Conservation (phyloP, 1,140 invertebrate species). For the Asbolus verrucosus region DNA sequence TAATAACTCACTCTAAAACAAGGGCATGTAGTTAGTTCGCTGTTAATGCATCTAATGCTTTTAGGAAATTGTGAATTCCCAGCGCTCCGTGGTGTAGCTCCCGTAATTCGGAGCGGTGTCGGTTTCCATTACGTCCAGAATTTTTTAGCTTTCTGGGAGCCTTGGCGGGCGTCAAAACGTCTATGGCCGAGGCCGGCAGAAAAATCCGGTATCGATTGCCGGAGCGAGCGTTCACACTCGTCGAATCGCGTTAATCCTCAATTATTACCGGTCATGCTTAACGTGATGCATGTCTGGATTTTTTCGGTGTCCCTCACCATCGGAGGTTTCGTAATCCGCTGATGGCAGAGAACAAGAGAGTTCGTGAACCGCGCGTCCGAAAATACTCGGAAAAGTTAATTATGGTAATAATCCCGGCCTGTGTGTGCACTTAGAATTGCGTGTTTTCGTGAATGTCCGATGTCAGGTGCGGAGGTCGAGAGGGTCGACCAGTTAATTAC, state of each 20-base stretch:
- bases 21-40: too few species aligned
- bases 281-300: conserved; percentile 23
- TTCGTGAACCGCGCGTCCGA: conserved; percentile 26
- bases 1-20: too few species aligned
- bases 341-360: conserved; percentile 21
- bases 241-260: conserved; percentile 15
- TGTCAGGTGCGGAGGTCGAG: conserved; percentile 37
- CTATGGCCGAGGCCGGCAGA: background rate
- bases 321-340: conserved; percentile 18
- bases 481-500: conserved; percentile 38
- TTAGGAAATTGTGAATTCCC: too few species aligned
- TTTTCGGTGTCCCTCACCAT: background rate
- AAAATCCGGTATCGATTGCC: conserved; percentile 18
- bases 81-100: too few species aligned
- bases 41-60: too few species aligned
- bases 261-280: conserved; percentile 29
- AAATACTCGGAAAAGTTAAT: conserved; percentile 38
- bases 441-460: conserved; percentile 35
- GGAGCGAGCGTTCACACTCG: conserved; percentile 4
- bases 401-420: conserved; percentile 33
- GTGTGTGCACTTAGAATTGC: conserved; percentile 38
- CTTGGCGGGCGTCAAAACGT: too few species aligned
- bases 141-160: too few species aligned
- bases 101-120: too few species aligned
- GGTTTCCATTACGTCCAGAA: too few species aligned